Evolutionary conservation across 2,888 invertebrate species (phyloP).

Genomic region (Orthosia incerta): DNA sequence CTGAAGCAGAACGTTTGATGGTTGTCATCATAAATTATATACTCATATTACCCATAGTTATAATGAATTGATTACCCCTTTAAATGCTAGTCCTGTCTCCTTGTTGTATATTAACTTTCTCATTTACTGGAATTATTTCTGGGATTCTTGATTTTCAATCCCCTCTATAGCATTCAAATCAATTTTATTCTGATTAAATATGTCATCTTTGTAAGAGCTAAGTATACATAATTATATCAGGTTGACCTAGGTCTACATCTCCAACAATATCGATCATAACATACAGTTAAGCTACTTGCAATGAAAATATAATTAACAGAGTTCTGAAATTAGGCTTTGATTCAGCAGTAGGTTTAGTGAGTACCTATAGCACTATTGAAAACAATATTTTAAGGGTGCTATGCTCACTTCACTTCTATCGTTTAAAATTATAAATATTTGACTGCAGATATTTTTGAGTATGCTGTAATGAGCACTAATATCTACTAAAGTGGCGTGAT

Average conservation of each 20-base stretch:
- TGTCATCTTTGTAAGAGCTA: not conserved
- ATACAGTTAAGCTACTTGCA: not conserved
- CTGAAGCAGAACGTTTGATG: slow-evolving; percentile 54
- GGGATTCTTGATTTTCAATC: not conserved
- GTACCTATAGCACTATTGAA: not conserved
- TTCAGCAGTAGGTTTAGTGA: not conserved
- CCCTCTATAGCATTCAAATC: not conserved
- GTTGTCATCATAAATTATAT: slow-evolving; percentile 61
- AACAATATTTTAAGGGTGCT: not conserved
- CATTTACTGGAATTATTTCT: slow-evolving; percentile 17
- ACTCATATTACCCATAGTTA: slow-evolving; percentile 51
- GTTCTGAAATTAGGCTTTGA: not conserved
- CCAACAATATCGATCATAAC: not conserved
- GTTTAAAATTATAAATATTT: not conserved
- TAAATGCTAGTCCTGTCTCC: slow-evolving; percentile 25
- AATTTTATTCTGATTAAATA: not conserved
- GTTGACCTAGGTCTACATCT: not conserved
- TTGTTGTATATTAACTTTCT: slow-evolving; percentile 28
- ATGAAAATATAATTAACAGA: not conserved
- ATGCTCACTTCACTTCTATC: no score
- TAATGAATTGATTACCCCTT: slow-evolving; percentile 50
- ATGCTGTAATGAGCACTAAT: slow-evolving; percentile 13
- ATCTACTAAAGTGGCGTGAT: slow-evolving; percentile 39
- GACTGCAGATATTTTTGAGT: not conserved
- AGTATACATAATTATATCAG: no score